Conservation (phyloP, 2,797 vertebrate species). For the Cirrhinus molitorella region DNA sequence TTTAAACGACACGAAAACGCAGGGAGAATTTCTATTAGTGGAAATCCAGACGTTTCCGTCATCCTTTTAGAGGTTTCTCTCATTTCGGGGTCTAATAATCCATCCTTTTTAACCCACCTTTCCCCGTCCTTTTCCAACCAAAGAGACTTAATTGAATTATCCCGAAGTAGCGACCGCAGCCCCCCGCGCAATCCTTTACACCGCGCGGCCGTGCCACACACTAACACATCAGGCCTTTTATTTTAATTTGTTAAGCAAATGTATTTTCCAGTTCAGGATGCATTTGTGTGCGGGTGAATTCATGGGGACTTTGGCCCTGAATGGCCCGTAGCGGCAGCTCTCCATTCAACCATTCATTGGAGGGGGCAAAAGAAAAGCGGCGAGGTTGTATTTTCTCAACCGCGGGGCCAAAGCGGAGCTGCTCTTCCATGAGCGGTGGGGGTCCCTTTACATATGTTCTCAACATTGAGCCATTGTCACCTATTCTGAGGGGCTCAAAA, state of each 20-base stretch:
- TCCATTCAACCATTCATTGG: conserved; percentile 98
- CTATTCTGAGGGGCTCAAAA: conserved; percentile 97
- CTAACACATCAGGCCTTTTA: conserved; percentile 78
- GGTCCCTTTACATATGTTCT: conserved; percentile 99
- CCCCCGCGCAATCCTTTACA: conserved; percentile 65
- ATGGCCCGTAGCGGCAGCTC: conserved; percentile 95
- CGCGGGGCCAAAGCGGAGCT: conserved; percentile 80
- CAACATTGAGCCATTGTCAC: conserved; percentile 98
- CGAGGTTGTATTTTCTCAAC: conserved; percentile 90
- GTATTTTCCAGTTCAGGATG: conserved; percentile 96
- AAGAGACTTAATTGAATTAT: conserved; percentile 97
- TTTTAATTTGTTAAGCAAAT: conserved; percentile 99
- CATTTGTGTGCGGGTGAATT: conserved; percentile 92
- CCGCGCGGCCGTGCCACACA: conserved; percentile 58
- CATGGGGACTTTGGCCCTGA: conserved; percentile 93
- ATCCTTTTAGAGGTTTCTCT: conserved; percentile 85
- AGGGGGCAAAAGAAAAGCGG: conserved; percentile 92
- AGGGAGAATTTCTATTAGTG: conserved; percentile 72
- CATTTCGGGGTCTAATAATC: conserved; percentile 92
- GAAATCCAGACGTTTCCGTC: conserved; percentile 72
- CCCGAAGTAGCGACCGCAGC: conserved; percentile 78
- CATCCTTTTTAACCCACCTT: conserved; percentile 89
- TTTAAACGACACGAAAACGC: conserved; percentile 76
- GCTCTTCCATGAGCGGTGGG: conserved; percentile 84
- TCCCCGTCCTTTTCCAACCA: conserved; percentile 66